Evolutionary conservation across 2,113 vertebrate species (phyloP).

Genomic region (Gambusia holbrooki): DNA sequence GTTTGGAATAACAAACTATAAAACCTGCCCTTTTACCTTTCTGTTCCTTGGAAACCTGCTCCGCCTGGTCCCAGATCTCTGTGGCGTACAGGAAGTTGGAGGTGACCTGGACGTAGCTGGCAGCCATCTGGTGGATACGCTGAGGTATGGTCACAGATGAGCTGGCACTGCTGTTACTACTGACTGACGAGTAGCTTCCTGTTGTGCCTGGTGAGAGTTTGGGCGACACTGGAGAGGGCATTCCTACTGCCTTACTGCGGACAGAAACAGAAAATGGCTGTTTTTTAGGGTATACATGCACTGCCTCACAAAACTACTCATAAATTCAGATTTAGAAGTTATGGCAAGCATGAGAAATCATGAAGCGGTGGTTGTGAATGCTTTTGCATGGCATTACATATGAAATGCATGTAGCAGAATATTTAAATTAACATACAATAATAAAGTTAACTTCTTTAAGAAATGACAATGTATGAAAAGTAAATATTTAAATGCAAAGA

Average conservation of each 20-base stretch:
- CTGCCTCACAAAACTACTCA: no score
- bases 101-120: conserved; percentile 98
- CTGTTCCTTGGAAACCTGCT: conserved; percentile 95
- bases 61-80: conserved; percentile 99
- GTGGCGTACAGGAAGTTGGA: conserved; percentile 98
- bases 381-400: background rate
- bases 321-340: no score
- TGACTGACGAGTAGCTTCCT: conserved; percentile 88
- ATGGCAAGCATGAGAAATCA: no score
- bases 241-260: conserved; percentile 90
- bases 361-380: no score
- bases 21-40: conserved; percentile 81
- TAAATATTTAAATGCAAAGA: background rate
- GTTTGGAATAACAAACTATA: background rate
- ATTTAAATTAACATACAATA: background rate
- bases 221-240: conserved; percentile 97
- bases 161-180: conserved; percentile 87
- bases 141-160: conserved; percentile 98
- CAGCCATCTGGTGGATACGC: conserved; percentile 98
- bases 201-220: conserved; percentile 96
- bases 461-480: background rate
- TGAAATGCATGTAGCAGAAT: background rate
- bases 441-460: background rate
- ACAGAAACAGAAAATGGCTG: background rate
- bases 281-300: no score